Base-by-base conservation (phyloP, 2,113 vertebrate species). In the Siniperca knerii region DNA sequence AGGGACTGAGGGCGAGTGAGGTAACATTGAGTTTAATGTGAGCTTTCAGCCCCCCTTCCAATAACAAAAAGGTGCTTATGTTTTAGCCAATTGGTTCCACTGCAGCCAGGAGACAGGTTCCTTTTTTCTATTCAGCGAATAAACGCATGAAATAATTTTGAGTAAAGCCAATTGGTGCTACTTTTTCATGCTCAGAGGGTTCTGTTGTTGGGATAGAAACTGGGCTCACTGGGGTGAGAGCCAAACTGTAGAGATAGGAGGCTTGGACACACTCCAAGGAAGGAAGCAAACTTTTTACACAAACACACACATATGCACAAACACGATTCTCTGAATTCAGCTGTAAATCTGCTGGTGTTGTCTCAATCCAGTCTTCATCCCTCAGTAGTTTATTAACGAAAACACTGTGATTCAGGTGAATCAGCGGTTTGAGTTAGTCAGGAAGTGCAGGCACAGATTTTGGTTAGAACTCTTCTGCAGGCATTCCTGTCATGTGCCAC, bases 31-130 rank as follows among this genome's bases (percentile, higher is more conserved):
- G 87, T 90, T 91, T 86, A 92, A 79, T 52, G 60, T 70, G 80
- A 68, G 83, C 77, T 89, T 73, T 83, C 52, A 40, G 52, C 50
- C 40, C 50, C 48, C 3, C 0, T 60, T 58, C 67, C 80, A 74
- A 8, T 11, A 75, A 82, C 77, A 86, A 79, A 90, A 94, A 91
- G 88, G 85, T 91, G 79, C 88, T 91, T 92, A 91, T 86, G 75
- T 79, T 92, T 88, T 81, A 92, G 84, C 87, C 89, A 29, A 82
- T 92, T 83, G 87, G 87, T 93, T 94, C 90, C 84, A 46, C n/a
- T 83, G 80, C 70, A 76, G 79, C 65, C 66, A 35, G 62, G 58
- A 87, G 76, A 76, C 64, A 25, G 55, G 64, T 81, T 77, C 15
- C 62, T 62, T 64, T 67, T 64, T 64, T 40, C 55, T n/a, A 5